phyloP scores from a whole-genome alignment of 2,888 invertebrate species.

The Sepiola atlantica region DNA sequence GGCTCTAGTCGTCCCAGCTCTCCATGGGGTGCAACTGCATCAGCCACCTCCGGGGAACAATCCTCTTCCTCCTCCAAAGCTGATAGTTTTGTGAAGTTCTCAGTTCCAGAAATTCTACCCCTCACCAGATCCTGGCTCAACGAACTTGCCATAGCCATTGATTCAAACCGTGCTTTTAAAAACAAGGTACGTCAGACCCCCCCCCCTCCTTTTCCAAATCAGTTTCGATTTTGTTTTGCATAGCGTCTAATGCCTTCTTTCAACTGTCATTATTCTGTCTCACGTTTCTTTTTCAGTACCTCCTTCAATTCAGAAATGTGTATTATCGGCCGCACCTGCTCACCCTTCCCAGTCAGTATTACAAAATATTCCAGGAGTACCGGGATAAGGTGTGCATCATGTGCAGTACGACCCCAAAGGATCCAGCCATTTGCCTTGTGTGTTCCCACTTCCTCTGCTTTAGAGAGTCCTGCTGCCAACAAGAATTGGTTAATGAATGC shows the following conservation, averaged over 20 bases:
- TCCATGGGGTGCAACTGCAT: conserved; percentile 44
- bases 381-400: conserved; percentile 90
- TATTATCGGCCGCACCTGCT: conserved; percentile 86
- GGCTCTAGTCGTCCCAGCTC: conserved; percentile 41
- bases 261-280: not conserved
- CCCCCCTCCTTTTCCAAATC: not conserved
- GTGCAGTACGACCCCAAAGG: conserved; percentile 91
- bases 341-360: conserved; percentile 90
- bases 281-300: conserved; percentile 57
- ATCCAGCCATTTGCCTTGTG: conserved; percentile 92
- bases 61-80: not conserved
- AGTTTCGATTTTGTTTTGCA: not conserved
- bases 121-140: conserved; percentile 81
- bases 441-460: conserved; percentile 95
- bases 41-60: conserved; percentile 47
- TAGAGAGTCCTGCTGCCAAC: conserved; percentile 70
- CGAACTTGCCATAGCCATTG: conserved; percentile 80
- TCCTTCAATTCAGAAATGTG: conserved; percentile 61
- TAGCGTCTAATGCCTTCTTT: not conserved
- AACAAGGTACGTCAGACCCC: conserved; percentile 74
- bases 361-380: conserved; percentile 93
- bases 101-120: conserved; percentile 68
- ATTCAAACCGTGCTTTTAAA: conserved; percentile 77
- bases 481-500: conserved; percentile 88
- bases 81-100: conserved; percentile 65